A percentile compares a stretch with the other conserved stretches of the same genome.
Evolutionary conservation across 2,113 vertebrate species (phyloP).

Genomic region (Tachycineta bicolor): DNA sequence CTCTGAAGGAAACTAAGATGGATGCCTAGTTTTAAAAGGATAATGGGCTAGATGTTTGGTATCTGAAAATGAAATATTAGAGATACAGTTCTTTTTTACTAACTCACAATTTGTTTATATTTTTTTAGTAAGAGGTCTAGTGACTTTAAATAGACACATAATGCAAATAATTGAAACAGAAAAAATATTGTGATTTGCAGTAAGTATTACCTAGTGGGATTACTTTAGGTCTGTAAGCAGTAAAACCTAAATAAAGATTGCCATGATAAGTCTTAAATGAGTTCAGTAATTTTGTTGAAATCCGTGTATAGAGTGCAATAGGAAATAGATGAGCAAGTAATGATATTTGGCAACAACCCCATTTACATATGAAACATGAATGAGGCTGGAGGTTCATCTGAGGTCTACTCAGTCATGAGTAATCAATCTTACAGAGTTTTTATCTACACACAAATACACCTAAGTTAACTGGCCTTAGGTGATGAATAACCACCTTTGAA

Average conservation of each 20-base stretch:
- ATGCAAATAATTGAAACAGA: not conserved
- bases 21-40: not conserved
- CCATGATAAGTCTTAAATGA: not conserved
- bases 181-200: not conserved
- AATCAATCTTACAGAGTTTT: not conserved
- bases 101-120: not conserved
- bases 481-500: not conserved
- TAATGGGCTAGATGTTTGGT: not conserved
- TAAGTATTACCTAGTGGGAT: not conserved
- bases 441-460: not conserved
- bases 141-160: not conserved
- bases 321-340: not conserved
- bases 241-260: not conserved
- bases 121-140: not conserved
- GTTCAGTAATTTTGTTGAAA: not conserved
- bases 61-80: not conserved
- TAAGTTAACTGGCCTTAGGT: not conserved
- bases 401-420: conserved; percentile 22
- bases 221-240: not conserved
- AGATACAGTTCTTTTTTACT: not conserved
- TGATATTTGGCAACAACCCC: conserved; percentile 16
- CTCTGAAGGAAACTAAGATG: not conserved
- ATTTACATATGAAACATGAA: conserved; percentile 29
- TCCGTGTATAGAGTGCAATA: not conserved
- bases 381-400: conserved; percentile 15